Evolutionary conservation across 2,888 invertebrate species (phyloP), one percentile per base, ranked within the genome.

Genomic region (Acleris holmiana): DNA sequence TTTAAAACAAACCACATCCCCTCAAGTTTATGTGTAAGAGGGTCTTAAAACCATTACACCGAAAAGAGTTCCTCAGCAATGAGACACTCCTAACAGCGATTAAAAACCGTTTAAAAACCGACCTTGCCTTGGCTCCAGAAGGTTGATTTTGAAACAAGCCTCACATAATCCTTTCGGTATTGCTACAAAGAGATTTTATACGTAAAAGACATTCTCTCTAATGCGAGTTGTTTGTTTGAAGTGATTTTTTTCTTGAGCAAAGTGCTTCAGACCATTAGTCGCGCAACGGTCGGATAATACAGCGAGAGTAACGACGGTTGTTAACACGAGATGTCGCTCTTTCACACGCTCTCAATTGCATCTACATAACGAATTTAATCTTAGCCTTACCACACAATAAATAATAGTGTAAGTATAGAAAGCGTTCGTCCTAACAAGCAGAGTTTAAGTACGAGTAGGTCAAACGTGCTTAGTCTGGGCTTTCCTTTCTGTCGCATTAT

Each of bases 221-320:
- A 82, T 79, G 78, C 73, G 74, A 77, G 73, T 80, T 79, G 77
- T 69, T 68, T 69, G 69, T 77, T 78, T 76, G 75, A 74, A 82
- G 74, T 75, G 76, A 75, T 78, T 77, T 77, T 76, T 77, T 75
- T 60, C 66, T 62, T n/a, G 69, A 65, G 69, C 56, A 68, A 70
- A 76, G 67, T 68, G 68, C 69, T 73, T 61, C 47, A 51, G 40
- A 59, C 67, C 64, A 67, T 61, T 67, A 64, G 68, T 69, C 67
- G 60, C 54, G 25, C 10, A 55, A 55, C 55, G 47, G 40, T 64
- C 10, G 50, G 35, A 54, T 66, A 51, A 61, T 51, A 48, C 35
- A 15, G 55, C n/a, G 40, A 17, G 15, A 61, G 48, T 51, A 61
- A 60, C 50, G 58, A 55, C 17, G 44, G 2, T 10, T 19, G 56